phyloP scores from a whole-genome alignment of 2,113 vertebrate species.

The Lophochroa leadbeateri region DNA sequence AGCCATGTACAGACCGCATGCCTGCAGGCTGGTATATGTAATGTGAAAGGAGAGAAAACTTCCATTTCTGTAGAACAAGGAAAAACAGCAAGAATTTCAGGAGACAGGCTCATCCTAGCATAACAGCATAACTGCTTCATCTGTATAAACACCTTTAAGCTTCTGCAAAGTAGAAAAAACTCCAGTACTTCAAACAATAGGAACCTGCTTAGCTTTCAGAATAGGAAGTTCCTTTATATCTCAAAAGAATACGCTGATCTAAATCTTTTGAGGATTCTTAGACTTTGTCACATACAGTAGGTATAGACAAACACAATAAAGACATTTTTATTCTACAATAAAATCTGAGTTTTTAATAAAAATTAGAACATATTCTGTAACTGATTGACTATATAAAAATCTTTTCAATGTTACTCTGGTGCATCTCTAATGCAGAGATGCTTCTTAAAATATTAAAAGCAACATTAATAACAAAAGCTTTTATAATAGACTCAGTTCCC shows the following conservation, averaged over 20 bases:
- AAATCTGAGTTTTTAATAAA: not conserved
- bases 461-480: not conserved
- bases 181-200: not conserved
- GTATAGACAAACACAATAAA: not conserved
- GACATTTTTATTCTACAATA: not conserved
- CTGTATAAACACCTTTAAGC: not conserved
- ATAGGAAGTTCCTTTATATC: not conserved
- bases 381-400: not conserved
- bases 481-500: not conserved
- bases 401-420: not conserved
- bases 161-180: not conserved
- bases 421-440: not conserved
- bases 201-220: not conserved
- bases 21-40: not conserved
- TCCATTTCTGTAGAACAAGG: not conserved
- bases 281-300: not conserved
- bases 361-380: not conserved
- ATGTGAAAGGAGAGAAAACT: not conserved
- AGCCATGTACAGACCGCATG: not conserved
- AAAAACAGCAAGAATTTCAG: not conserved
- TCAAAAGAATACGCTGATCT: not conserved
- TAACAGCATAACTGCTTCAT: not conserved
- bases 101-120: not conserved
- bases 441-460: not conserved
- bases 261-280: not conserved